phyloP scores from a whole-genome alignment of 2,113 vertebrate species.

The Laterallus jamaicensis region DNA sequence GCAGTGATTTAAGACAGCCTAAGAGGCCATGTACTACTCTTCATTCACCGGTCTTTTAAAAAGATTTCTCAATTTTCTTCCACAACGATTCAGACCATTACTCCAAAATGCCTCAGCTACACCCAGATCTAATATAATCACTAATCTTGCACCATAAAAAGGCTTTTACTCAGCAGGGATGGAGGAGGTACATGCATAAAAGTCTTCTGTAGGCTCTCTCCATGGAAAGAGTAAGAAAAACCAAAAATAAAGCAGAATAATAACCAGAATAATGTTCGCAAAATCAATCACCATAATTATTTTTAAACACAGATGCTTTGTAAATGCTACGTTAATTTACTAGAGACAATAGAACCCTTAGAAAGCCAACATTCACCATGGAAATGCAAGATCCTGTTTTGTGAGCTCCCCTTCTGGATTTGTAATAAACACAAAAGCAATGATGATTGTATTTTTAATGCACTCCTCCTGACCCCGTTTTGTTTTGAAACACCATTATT shows the following conservation, averaged over 20 bases:
- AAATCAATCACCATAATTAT: background rate
- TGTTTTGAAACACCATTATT: background rate
- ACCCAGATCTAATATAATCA: background rate
- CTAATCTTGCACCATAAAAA: background rate
- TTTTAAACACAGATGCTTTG: background rate
- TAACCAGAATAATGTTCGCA: background rate
- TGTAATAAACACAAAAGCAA: background rate
- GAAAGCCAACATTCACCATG: background rate
- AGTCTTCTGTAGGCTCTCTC: background rate
- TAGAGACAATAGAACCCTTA: background rate
- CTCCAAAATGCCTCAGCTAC: background rate
- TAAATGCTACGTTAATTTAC: background rate
- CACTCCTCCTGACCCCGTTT: background rate
- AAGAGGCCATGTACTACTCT: background rate
- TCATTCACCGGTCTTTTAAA: background rate
- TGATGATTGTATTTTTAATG: background rate
- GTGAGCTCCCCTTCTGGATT: background rate
- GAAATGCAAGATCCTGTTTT: background rate
- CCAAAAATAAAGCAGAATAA: background rate
- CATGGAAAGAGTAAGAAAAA: background rate
- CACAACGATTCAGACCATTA: background rate
- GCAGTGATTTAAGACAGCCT: conserved; percentile 12
- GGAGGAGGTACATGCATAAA: background rate
- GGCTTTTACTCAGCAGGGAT: background rate
- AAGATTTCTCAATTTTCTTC: conserved; percentile 16